phyloP scores from a whole-genome alignment of 2,113 vertebrate species.

The Campylomormyrus numenius region DNA sequence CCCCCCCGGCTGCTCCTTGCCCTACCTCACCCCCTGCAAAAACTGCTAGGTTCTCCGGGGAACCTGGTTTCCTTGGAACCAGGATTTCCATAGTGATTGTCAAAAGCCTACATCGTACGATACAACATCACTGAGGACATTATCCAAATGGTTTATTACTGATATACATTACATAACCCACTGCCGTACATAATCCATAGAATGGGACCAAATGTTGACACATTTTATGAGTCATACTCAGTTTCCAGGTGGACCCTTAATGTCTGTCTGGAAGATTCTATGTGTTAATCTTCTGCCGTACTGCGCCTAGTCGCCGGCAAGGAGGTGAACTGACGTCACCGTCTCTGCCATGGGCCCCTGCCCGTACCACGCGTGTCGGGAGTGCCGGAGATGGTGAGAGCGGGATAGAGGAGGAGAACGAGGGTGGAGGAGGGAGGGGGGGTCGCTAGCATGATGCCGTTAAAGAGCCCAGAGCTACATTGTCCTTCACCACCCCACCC shows the following conservation, averaged over 20 bases:
- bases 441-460: neutral
- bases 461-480: neutral
- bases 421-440: neutral
- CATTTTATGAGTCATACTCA: neutral
- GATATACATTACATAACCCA: neutral
- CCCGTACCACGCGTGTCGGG: neutral
- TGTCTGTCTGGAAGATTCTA: neutral
- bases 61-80: conserved; percentile 50
- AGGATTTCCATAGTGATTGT: conserved; percentile 39
- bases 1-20: conserved; percentile 35
- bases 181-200: neutral
- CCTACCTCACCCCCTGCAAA: too few relatives aligned
- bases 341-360: too few relatives aligned
- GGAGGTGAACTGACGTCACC: neutral
- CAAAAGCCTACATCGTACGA: conserved; percentile 7
- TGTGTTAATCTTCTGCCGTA: neutral
- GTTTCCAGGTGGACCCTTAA: neutral
- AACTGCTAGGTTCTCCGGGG: conserved; percentile 40
- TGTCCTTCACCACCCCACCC: neutral
- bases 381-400: neutral
- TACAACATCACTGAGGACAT: neutral
- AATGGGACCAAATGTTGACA: neutral
- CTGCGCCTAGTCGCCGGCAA: neutral
- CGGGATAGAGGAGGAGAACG: neutral
- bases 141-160: neutral